phyloP scores from a whole-genome alignment of 2,113 vertebrate genomes.

The Natator depressus region DNA sequence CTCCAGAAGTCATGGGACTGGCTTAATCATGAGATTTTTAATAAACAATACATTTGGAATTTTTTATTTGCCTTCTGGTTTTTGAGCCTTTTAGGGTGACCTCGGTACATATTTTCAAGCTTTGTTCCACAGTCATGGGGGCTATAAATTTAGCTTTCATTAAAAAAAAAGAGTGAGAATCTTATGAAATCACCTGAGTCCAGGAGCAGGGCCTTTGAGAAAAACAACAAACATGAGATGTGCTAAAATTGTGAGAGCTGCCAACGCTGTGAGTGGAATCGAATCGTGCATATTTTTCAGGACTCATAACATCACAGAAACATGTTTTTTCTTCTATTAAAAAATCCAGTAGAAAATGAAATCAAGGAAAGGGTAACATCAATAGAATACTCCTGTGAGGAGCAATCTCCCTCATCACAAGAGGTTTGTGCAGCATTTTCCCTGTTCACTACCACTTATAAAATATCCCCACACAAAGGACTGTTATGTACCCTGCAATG shows the following conservation, averaged over 20 bases:
- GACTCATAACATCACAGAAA: slow-evolving; percentile 21
- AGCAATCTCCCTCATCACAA: slow-evolving; percentile 15
- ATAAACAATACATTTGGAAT: neutral
- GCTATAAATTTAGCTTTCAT: neutral
- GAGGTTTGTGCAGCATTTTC: slow-evolving; percentile 44
- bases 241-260: neutral
- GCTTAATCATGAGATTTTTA: neutral
- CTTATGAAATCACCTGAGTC: neutral
- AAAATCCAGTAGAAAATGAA: slow-evolving; percentile 45
- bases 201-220: neutral
- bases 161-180: neutral
- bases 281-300: slow-evolving; percentile 6
- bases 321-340: slow-evolving; percentile 9
- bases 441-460: slow-evolving; percentile 50
- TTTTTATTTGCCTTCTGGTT: neutral
- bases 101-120: neutral
- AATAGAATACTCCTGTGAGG: slow-evolving; percentile 41
- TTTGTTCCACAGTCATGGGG: neutral
- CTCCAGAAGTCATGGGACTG: neutral
- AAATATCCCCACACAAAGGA: slow-evolving; percentile 71
- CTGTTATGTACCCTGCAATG: slow-evolving; percentile 71
- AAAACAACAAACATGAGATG: neutral
- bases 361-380: slow-evolving; percentile 49
- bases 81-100: neutral
- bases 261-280: neutral